Conservation (phyloP, 2,888 invertebrate genomes). For the Pyrrhia umbra region DNA sequence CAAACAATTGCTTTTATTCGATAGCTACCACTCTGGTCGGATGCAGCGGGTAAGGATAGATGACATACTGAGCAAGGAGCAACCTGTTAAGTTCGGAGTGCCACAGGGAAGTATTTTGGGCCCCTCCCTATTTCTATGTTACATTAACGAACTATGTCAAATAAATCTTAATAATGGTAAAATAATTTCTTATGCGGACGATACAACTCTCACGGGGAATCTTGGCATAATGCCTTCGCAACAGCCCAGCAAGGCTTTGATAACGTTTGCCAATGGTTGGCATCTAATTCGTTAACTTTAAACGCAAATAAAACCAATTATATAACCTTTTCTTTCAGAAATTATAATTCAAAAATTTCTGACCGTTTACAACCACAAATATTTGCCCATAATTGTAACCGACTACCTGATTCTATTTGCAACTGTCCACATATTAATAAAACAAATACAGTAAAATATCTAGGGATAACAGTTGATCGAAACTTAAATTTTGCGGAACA, state of each 20-base stretch:
- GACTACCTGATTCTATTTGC: background rate
- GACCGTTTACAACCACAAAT: background rate
- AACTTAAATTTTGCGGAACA: background rate
- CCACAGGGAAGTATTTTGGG: background rate
- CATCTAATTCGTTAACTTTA: background rate
- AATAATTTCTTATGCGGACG: background rate
- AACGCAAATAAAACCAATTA: background rate
- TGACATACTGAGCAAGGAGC: background rate
- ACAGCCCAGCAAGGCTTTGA: background rate
- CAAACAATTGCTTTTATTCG: no score
- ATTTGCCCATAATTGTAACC: background rate
- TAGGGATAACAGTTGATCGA: no score
- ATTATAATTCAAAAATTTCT: no score
- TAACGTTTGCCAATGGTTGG: background rate
- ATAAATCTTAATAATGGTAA: background rate
- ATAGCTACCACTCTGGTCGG: background rate
- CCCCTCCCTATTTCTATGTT: background rate
- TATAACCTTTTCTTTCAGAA: constrained; percentile 2
- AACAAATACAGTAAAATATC: background rate
- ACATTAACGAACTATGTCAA: no score
- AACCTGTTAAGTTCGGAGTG: background rate
- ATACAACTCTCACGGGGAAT: constrained; percentile 4
- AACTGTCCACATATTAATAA: constrained; percentile 2
- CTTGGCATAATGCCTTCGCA: background rate
- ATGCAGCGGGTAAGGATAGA: background rate